Evolutionary conservation across 2,113 vertebrate species (phyloP).

Genomic region (Heptranchias perlo): DNA sequence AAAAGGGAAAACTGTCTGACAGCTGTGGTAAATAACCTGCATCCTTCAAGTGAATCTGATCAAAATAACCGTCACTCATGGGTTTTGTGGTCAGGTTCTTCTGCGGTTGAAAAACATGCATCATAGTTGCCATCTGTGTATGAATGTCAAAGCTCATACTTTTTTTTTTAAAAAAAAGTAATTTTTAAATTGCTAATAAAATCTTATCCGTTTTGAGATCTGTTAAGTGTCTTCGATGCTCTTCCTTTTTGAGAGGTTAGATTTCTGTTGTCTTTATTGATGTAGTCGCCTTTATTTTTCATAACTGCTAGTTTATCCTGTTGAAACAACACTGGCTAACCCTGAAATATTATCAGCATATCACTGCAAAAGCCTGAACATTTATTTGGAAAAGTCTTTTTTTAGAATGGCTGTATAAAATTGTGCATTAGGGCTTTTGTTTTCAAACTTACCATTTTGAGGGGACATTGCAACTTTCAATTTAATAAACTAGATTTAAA

Average conservation of each 20-base stretch:
- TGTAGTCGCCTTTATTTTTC: background rate
- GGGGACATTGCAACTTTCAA: background rate
- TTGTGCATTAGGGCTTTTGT: background rate
- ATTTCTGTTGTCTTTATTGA: too few species aligned
- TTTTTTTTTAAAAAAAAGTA: background rate
- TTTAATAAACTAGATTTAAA: slow-evolving; percentile 4
- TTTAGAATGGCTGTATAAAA: background rate
- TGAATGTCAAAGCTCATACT: background rate
- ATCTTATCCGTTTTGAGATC: background rate
- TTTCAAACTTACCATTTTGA: background rate
- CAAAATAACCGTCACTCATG: background rate
- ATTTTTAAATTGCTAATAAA: background rate
- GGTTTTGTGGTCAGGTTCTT: background rate
- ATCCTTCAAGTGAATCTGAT: background rate
- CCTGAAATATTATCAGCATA: background rate
- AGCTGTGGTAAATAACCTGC: background rate
- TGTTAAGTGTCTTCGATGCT: too few species aligned
- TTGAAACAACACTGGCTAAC: background rate
- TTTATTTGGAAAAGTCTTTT: background rate
- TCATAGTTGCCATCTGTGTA: background rate
- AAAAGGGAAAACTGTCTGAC: background rate
- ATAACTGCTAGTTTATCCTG: background rate
- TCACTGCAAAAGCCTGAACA: background rate
- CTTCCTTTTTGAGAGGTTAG: too few species aligned
- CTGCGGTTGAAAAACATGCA: background rate